phyloP scores from a whole-genome alignment of 2,888 invertebrate genomes.

The Steinernema carpocapsae region DNA sequence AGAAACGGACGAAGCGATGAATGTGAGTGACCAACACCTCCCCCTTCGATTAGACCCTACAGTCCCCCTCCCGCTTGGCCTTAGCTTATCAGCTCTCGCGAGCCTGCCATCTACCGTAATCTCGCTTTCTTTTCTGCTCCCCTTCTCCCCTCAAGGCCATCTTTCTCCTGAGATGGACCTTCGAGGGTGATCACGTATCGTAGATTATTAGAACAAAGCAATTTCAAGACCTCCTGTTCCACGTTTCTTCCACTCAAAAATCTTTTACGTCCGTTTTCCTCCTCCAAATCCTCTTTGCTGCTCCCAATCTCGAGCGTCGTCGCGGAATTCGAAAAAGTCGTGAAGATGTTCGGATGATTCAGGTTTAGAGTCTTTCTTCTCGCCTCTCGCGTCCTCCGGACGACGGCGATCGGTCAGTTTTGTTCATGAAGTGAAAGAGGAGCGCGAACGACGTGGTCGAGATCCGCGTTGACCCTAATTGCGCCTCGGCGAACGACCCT shows the following conservation, averaged over 20 bases:
- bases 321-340: background rate
- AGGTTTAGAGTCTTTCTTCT: slow-evolving; percentile 29
- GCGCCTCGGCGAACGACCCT: slow-evolving; percentile 18
- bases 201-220: too few relatives aligned
- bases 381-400: background rate
- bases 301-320: background rate
- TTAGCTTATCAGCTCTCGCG: background rate
- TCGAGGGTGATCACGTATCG: too few relatives aligned
- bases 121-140: background rate
- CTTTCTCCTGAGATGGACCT: background rate
- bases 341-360: background rate
- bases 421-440: slow-evolving; percentile 33
- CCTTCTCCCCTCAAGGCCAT: background rate
- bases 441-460: slow-evolving; percentile 30
- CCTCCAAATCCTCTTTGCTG: background rate
- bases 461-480: slow-evolving; percentile 34
- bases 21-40: slow-evolving; percentile 28
- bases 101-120: too few relatives aligned
- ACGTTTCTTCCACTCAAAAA: too few relatives aligned
- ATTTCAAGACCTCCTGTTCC: too few relatives aligned
- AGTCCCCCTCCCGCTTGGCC: slow-evolving; percentile 1
- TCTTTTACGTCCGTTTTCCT: background rate
- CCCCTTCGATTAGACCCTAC: too few relatives aligned
- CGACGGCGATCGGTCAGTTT: slow-evolving; percentile 27
- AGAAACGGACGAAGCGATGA: slow-evolving; percentile 21